Evolutionary conservation across 2,888 invertebrate species (phyloP), one percentile per base, ranked within the genome.

Genomic region (Lithophane semibrunnea): DNA sequence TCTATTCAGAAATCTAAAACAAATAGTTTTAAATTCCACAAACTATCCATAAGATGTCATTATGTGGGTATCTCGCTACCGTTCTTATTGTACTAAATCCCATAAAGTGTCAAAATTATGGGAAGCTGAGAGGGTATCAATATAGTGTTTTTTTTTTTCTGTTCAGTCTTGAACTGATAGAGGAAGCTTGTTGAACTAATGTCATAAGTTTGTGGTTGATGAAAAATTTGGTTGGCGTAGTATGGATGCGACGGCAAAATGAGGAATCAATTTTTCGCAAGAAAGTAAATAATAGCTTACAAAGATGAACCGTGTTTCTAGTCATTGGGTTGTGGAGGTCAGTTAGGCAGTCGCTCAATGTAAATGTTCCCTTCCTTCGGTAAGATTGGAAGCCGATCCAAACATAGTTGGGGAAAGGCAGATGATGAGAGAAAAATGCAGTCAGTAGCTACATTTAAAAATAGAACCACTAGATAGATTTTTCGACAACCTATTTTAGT

Each of bases 101-200:
- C 75, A 90, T 92, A 91, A 92, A 92, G 86, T 86, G 83, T 82
- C 85, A 87, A 86, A 91, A 88, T 90, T 91, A 92, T 92, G 90
- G 87, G 80, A 47, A 58, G 21, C 56, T 82, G 13, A 52, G 52
- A 75, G 79, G 79, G 65, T 89, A 88, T 89, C 89, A 88, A 92
- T 91, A 86, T 79, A 78, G 73, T 75, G 77, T 82, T 86, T 85
- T 82, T 88, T 88, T 86, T 78, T 37, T 37, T 37, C 37, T 66
- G 64, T 63, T 58, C 61, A 65, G 80, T 86, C 91, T 88, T 83
- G 80, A 86, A 58, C 82, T 78, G 75, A 80, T 76, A 82, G 82
- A 81, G 54, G 63, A 60, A 73, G 54, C 44, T 74, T 47, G 90
- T 88, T 91, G 90, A 88, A 89, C 75, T 89, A 78, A 85, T 85